Evolutionary conservation across 2,888 invertebrate genomes (phyloP).

Genomic region (Subacronicta megacephala): DNA sequence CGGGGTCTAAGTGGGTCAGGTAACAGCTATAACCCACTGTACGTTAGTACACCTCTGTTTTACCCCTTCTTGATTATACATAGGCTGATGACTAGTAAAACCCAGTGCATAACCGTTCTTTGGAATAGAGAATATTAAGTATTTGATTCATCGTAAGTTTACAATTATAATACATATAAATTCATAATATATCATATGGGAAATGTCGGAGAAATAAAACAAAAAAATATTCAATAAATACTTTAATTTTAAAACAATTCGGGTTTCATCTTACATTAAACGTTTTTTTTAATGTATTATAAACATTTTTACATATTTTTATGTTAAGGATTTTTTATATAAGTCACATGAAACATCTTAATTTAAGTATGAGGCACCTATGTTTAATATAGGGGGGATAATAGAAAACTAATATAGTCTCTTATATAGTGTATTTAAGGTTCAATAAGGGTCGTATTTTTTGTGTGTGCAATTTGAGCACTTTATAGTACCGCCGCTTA

Average conservation of each 20-base stretch:
- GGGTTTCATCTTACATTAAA: slow-evolving; percentile 65
- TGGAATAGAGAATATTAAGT: no score
- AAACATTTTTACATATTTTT: slow-evolving; percentile 50
- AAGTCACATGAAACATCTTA: slow-evolving; percentile 37
- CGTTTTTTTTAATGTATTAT: slow-evolving; percentile 52
- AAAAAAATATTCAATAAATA: slow-evolving; percentile 68
- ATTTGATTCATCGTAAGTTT: no score
- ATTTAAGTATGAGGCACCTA: slow-evolving; percentile 36
- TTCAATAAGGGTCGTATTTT: background rate
- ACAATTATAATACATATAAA: no score
- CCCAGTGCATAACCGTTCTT: no score
- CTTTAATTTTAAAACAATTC: slow-evolving; percentile 74
- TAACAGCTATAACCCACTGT: no score
- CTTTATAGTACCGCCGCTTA: background rate
- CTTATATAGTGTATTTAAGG: slow-evolving; percentile 2
- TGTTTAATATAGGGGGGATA: slow-evolving; percentile 4
- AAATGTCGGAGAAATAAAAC: slow-evolving; percentile 20
- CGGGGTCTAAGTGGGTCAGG: no score
- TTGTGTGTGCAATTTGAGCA: slow-evolving; percentile 17
- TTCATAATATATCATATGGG: no score
- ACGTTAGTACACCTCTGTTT: no score
- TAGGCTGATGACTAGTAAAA: no score
- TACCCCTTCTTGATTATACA: no score
- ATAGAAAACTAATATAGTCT: slow-evolving; percentile 1
- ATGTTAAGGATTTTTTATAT: slow-evolving; percentile 32